phyloP scores from a whole-genome alignment of 1,140 invertebrate genomes.

The Amyelois transitella region DNA sequence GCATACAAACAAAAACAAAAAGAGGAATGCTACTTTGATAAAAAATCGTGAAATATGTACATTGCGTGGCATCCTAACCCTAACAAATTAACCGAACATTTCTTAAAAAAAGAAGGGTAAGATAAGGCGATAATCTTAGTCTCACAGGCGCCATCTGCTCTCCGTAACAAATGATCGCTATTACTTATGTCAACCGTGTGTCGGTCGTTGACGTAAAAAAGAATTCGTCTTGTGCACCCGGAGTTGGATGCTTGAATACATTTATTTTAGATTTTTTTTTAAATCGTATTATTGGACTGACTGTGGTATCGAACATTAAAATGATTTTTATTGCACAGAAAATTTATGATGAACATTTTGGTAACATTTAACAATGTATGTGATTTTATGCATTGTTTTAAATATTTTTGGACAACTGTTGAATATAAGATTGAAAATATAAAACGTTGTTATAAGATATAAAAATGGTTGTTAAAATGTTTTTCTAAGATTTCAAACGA shows the following conservation, averaged over 20 bases:
- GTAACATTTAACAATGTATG: no score
- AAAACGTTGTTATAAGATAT: no score
- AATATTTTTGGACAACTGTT: no score
- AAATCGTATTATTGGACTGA: no score
- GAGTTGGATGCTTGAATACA: no score
- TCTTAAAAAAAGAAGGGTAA: constrained; percentile 15
- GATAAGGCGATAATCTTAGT: constrained; percentile 18
- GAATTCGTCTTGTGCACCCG: not conserved
- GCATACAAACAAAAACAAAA: not conserved
- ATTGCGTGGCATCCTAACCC: not conserved
- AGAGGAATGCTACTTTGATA: not conserved
- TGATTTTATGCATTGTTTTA: no score
- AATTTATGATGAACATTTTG: no score
- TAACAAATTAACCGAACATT: constrained; percentile 12
- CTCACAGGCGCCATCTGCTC: constrained; percentile 13
- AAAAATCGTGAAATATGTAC: not conserved
- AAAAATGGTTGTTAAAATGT: not conserved
- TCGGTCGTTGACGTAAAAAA: not conserved
- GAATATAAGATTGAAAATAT: no score
- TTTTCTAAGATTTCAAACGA: not conserved
- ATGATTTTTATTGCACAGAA: no score
- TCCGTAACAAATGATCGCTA: constrained; percentile 26
- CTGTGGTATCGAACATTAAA: no score
- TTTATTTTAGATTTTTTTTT: no score
- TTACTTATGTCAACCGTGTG: constrained; percentile 25